Conservation (phyloP, 2,888 invertebrate species). For the Ernsta delagoae region DNA sequence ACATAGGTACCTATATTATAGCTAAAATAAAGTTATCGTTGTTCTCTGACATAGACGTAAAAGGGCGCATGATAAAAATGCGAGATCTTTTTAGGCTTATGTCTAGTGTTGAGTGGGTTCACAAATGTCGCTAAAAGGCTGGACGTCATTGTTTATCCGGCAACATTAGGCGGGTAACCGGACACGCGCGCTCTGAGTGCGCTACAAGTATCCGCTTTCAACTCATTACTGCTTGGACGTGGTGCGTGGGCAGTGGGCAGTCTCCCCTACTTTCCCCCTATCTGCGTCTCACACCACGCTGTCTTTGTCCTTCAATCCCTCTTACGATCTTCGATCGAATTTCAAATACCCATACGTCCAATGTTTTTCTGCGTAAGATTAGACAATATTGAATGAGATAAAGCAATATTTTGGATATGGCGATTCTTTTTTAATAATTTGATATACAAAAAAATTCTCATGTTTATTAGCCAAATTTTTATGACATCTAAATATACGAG, state of each 20-base stretch:
- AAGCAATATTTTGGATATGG: slow-evolving; percentile 17
- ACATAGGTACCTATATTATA: too few species aligned
- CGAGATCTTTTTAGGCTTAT: slow-evolving; percentile 81
- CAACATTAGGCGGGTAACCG: slow-evolving; percentile 85
- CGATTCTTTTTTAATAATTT: not conserved
- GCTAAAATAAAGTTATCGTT: slow-evolving; percentile 5
- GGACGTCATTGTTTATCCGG: slow-evolving; percentile 85
- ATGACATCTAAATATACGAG: too few species aligned
- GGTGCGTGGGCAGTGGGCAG: slow-evolving; percentile 72
- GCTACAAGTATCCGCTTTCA: slow-evolving; percentile 85
- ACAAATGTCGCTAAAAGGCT: slow-evolving; percentile 85
- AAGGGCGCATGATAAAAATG: slow-evolving; percentile 77
- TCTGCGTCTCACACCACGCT: slow-evolving; percentile 52
- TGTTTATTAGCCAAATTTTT: too few species aligned
- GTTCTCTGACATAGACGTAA: slow-evolving; percentile 61
- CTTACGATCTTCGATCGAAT: slow-evolving; percentile 82
- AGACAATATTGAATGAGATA: slow-evolving; percentile 42
- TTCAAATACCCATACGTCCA: slow-evolving; percentile 77
- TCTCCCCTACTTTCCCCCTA: slow-evolving; percentile 44
- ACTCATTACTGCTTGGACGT: slow-evolving; percentile 84
- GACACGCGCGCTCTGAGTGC: slow-evolving; percentile 84
- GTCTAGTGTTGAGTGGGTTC: slow-evolving; percentile 83
- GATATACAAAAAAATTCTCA: too few species aligned
- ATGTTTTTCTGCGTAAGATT: slow-evolving; percentile 72
- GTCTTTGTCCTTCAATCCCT: slow-evolving; percentile 81